A percentile compares a stretch with the other conserved stretches of the same genome.
These are phyloP conservation scores for Leptobrachium ailaonicum DNA, from an alignment of 2,113 vertebrate species.

Conservation along the genomic window DNA sequence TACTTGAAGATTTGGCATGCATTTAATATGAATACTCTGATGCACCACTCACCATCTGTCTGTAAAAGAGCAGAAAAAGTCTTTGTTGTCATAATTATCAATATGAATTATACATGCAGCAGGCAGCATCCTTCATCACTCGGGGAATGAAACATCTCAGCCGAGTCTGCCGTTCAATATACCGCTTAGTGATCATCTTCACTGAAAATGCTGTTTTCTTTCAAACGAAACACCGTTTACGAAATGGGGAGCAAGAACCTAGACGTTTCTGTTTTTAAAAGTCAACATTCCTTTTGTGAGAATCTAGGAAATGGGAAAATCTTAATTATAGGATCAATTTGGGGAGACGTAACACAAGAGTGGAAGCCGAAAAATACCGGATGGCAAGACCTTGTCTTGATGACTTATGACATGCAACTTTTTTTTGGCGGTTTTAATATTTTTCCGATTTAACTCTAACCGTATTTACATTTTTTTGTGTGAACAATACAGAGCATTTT, in stretches of 20 bases:
- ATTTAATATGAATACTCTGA: slow-evolving; percentile 49
- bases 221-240: background rate
- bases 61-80: slow-evolving; percentile 49
- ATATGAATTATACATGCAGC: slow-evolving; percentile 49
- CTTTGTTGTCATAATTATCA: slow-evolving; percentile 51
- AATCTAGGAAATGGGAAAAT: too few species aligned
- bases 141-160: slow-evolving; percentile 43
- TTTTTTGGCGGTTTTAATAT: too few species aligned
- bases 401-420: too few species aligned
- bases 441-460: too few species aligned
- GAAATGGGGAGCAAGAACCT: background rate
- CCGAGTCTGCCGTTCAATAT: slow-evolving; percentile 34
- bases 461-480: too few species aligned
- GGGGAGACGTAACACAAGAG: too few species aligned
- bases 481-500: too few species aligned
- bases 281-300: too few species aligned
- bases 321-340: too few species aligned
- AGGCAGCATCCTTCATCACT: slow-evolving; percentile 24
- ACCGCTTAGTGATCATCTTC: slow-evolving; percentile 36
- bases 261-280: too few species aligned
- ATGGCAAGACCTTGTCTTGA: too few species aligned
- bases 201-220: slow-evolving; percentile 17
- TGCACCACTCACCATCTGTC: slow-evolving; percentile 49
- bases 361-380: too few species aligned
- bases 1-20: slow-evolving; percentile 40